Conservation (phyloP, 2,888 invertebrate genomes). For the Drosophila limbata region DNA sequence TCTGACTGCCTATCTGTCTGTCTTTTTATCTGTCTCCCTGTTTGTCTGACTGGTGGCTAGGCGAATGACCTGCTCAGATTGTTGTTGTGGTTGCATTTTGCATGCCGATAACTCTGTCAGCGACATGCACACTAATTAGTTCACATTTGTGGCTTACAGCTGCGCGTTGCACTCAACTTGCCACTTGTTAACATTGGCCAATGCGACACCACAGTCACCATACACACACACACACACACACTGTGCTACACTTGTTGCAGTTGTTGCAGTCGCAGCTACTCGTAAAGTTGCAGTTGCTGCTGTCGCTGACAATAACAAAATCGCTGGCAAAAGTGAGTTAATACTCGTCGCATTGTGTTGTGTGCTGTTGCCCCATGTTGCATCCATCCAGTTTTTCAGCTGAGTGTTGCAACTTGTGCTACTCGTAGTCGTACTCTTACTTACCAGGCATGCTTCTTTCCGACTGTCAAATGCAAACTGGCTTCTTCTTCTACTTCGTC, state of each 20-base stretch:
- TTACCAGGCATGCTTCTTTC: conserved; percentile 57
- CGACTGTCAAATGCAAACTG: conserved; percentile 73
- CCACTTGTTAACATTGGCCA: conserved; percentile 68
- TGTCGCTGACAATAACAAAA: conserved; percentile 25
- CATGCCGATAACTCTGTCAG: conserved; percentile 70
- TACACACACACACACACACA: conserved; percentile 3
- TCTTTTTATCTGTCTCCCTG: neutral
- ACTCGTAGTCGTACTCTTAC: conserved; percentile 24
- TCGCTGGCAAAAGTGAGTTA: conserved; percentile 72
- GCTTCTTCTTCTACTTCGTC: conserved; percentile 12
- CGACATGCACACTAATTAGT: conserved; percentile 81
- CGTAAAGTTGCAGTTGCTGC: conserved; percentile 5
- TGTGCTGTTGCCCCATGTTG: conserved; percentile 15
- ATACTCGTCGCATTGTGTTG: conserved; percentile 49
- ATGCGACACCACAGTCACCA: conserved; percentile 43
- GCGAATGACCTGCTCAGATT: conserved; percentile 59
- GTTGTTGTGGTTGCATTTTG: conserved; percentile 42
- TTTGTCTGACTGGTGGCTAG: conserved; percentile 30
- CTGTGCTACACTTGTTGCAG: conserved; percentile 16
- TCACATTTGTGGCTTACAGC: conserved; percentile 66
- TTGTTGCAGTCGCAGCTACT: conserved; percentile 3
- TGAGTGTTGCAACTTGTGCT: conserved; percentile 45
- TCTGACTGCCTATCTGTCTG: conserved; percentile 1
- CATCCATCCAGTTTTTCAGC: conserved; percentile 55
- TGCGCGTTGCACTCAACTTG: conserved; percentile 64